These are phyloP conservation scores for Euleptes europaea DNA, from an alignment of 2,113 vertebrate species.

Conservation along the genomic window DNA sequence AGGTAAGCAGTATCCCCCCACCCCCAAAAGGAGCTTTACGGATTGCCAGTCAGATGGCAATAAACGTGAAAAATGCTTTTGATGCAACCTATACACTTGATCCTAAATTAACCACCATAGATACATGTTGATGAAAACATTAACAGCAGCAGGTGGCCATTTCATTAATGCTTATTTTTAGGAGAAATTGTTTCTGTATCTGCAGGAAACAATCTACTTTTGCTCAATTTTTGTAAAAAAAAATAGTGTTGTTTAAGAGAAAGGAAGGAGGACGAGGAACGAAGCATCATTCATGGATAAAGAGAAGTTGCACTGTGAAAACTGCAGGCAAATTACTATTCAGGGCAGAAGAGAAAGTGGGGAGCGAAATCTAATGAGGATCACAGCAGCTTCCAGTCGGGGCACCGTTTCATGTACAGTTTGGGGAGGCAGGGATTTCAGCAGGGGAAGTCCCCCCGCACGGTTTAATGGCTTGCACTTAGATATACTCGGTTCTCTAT, in stretches of 20 bases:
- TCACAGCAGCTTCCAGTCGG: background rate
- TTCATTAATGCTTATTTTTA: background rate
- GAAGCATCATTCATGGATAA: background rate
- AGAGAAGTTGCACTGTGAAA: background rate
- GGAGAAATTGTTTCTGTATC: background rate
- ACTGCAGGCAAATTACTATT: background rate
- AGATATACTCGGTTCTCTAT: background rate
- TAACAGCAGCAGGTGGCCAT: background rate
- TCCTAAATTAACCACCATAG: constrained; percentile 4
- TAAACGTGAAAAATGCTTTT: background rate
- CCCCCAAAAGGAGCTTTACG: background rate
- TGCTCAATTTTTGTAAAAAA: background rate
- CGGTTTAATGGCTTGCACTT: background rate
- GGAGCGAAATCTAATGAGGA: background rate
- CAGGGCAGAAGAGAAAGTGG: background rate
- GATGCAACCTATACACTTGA: background rate
- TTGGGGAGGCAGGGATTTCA: background rate
- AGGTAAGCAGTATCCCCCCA: background rate
- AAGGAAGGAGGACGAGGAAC: background rate
- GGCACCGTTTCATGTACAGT: background rate
- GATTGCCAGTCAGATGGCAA: background rate
- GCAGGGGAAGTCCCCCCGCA: background rate
- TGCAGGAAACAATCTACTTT: background rate
- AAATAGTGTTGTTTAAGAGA: background rate
- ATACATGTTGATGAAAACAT: background rate